Evolutionary conservation across 2,113 vertebrate species (phyloP).

Genomic region (Uropsilus gracilis): DNA sequence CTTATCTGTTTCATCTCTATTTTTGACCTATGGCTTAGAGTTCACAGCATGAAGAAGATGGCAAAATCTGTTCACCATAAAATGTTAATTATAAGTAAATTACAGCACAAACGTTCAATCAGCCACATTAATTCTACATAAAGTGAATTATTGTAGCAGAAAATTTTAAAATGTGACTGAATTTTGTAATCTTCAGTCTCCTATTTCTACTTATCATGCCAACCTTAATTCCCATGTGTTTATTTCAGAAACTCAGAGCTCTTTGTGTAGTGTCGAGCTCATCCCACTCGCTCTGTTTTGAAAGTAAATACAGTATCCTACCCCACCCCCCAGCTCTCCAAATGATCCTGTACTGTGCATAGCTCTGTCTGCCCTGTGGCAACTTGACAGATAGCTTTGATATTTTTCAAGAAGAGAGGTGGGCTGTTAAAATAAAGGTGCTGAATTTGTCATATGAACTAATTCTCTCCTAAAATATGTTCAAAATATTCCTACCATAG

Average conservation of each 20-base stretch:
- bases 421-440: constrained; percentile 21
- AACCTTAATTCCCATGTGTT: constrained; percentile 58
- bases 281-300: constrained; percentile 24
- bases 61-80: constrained; percentile 91
- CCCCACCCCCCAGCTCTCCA: background rate
- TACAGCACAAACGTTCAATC: constrained; percentile 91
- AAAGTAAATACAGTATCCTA: constrained; percentile 46
- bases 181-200: constrained; percentile 87
- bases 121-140: constrained; percentile 92
- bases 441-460: background rate
- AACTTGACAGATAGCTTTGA: background rate
- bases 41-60: constrained; percentile 91
- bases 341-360: constrained; percentile 46
- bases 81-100: constrained; percentile 94
- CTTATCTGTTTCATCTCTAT: constrained; percentile 91
- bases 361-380: constrained; percentile 12
- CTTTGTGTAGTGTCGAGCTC: constrained; percentile 42
- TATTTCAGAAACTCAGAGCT: constrained; percentile 61
- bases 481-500: background rate
- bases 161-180: constrained; percentile 93
- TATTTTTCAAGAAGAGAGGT: constrained; percentile 31
- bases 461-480: constrained; percentile 17
- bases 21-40: constrained; percentile 91
- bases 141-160: constrained; percentile 93
- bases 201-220: constrained; percentile 77